Percentiles rank a stretch among this genome's conserved stretches.
Evolutionary conservation across 1,140 invertebrate genomes (phyloP).

Genomic region (Oppia nitens): DNA sequence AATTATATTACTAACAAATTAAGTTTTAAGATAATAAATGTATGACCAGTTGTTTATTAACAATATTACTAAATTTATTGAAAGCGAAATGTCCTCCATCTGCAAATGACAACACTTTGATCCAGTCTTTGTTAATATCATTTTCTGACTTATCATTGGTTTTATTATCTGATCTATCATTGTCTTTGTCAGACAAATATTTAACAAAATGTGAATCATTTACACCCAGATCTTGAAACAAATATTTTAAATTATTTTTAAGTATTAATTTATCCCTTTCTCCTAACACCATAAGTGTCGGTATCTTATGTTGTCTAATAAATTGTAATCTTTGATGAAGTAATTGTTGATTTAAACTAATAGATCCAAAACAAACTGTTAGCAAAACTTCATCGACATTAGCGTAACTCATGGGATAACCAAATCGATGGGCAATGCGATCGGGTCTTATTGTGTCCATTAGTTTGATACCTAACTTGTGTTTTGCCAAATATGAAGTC

Average conservation of each 20-base stretch:
- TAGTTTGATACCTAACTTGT: background rate
- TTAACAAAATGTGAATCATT: background rate
- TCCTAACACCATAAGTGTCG: background rate
- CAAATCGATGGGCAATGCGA: background rate
- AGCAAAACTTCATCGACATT: background rate
- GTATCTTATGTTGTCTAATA: background rate
- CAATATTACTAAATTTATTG: background rate
- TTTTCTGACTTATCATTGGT: background rate
- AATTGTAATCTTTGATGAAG: background rate
- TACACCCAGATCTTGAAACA: background rate
- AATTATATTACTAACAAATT: no score
- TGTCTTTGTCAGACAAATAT: background rate
- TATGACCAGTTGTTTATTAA: background rate
- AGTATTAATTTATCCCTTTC: background rate
- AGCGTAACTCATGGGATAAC: background rate
- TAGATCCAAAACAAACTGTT: background rate
- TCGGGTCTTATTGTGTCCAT: background rate
- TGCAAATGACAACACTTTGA: background rate
- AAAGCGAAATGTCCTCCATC: background rate
- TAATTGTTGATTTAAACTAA: background rate
- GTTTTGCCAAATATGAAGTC: background rate
- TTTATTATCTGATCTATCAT: background rate
- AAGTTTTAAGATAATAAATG: no score
- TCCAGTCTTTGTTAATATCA: background rate
- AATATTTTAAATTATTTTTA: background rate